Conservation (phyloP, 2,113 vertebrate genomes). For the Syngnathus scovelli region DNA sequence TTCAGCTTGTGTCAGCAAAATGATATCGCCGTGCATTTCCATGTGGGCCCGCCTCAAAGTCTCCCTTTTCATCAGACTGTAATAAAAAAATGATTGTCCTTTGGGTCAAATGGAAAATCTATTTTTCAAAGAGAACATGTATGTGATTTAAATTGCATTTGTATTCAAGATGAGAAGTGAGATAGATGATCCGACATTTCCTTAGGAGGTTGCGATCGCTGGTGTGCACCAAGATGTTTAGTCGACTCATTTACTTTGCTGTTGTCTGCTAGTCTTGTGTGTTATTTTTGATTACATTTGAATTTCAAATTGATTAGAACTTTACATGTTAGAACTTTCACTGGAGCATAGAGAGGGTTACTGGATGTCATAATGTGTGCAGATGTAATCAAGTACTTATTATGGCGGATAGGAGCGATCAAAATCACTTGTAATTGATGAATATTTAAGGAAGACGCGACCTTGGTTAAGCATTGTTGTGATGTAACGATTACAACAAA, state of each 20-base stretch:
- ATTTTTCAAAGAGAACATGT: too few relatives aligned
- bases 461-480: not conserved
- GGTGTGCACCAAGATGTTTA: not conserved
- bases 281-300: not conserved
- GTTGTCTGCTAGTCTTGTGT: not conserved
- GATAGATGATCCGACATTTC: not conserved
- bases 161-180: not conserved
- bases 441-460: not conserved
- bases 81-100: too few relatives aligned
- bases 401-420: not conserved
- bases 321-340: not conserved
- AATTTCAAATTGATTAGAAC: not conserved
- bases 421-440: not conserved
- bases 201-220: not conserved
- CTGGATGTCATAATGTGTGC: not conserved
- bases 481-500: not conserved
- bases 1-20: constrained; percentile 32
- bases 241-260: not conserved
- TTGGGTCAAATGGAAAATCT: too few relatives aligned
- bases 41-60: constrained; percentile 6
- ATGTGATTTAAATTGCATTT: too few relatives aligned
- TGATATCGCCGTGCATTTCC: constrained; percentile 30
- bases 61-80: not conserved
- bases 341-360: not conserved
- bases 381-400: not conserved